Evolutionary conservation across 1,140 invertebrate species (phyloP).

Genomic region (Lanistes nyassanus): DNA sequence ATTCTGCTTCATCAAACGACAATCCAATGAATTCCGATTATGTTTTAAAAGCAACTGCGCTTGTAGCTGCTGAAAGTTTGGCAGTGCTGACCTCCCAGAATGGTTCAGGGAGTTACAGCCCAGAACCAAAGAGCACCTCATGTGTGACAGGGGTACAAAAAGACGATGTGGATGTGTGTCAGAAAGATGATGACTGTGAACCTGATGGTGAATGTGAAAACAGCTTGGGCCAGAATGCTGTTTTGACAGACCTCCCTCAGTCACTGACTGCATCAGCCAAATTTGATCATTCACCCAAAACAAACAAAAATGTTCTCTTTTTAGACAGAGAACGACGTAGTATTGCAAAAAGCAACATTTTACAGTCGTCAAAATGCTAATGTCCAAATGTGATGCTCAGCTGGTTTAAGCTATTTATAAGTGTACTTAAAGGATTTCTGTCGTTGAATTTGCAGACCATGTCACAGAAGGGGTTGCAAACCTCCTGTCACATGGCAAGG

Average conservation of each 20-base stretch:
- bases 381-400: neutral
- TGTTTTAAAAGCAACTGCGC: too few relatives aligned
- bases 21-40: too few relatives aligned
- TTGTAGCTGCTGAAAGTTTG: too few relatives aligned
- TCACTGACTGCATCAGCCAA: slow-evolving; percentile 1
- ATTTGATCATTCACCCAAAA: slow-evolving; percentile 13
- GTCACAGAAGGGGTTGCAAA: too few relatives aligned
- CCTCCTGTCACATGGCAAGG: too few relatives aligned
- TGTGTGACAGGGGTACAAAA: neutral
- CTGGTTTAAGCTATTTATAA: too few relatives aligned
- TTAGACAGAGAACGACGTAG: slow-evolving; percentile 33
- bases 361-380: slow-evolving; percentile 47
- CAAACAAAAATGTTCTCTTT: slow-evolving; percentile 9
- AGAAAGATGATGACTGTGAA: neutral
- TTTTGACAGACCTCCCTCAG: neutral
- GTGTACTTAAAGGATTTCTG: too few relatives aligned
- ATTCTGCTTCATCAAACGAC: neutral
- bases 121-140: neutral
- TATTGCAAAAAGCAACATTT: slow-evolving; percentile 35
- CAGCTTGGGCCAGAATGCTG: neutral
- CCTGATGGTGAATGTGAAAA: slow-evolving; percentile 1
- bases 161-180: too few relatives aligned
- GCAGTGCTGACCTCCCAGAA: too few relatives aligned
- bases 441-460: too few relatives aligned
- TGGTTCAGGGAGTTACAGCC: too few relatives aligned